A percentile compares a stretch with the other conserved stretches of the same genome.
These are phyloP conservation scores for Baccha elongata DNA, from an alignment of 2,888 invertebrate species.

Conservation along the genomic window DNA sequence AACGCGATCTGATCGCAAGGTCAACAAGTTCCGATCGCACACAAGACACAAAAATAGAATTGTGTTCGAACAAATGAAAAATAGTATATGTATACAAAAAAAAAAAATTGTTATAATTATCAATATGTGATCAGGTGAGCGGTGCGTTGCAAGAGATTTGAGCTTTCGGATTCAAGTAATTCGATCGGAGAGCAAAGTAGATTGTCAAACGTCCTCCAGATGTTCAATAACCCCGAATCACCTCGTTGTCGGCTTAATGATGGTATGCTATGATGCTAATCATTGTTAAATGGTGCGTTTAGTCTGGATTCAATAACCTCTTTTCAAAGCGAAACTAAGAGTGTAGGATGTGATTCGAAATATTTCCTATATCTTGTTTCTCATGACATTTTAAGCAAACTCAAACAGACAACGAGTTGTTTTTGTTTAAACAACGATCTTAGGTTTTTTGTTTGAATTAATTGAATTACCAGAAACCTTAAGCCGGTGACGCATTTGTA, in stretches of 20 bases:
- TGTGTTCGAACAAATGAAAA: constrained; percentile 32
- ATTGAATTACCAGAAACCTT: neutral
- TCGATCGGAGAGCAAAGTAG: constrained; percentile 40
- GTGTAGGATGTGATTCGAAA: constrained; percentile 19
- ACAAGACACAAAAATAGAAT: constrained; percentile 45
- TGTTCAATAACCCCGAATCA: constrained; percentile 58
- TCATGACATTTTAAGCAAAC: neutral
- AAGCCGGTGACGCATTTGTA: neutral
- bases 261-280: constrained; percentile 11
- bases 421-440: neutral
- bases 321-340: neutral
- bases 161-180: constrained; percentile 19
- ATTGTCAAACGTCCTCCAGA: constrained; percentile 36
- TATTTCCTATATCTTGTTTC: constrained; percentile 16
- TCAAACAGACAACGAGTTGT: neutral
- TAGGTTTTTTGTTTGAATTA: neutral
- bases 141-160: constrained; percentile 24
- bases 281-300: constrained; percentile 4
- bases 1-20: constrained; percentile 64
- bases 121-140: constrained; percentile 28
- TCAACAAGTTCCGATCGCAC: constrained; percentile 62
- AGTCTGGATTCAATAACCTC: neutral
- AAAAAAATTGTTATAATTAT: constrained; percentile 43
- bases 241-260: constrained; percentile 13
- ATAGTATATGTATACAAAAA: neutral